Base-by-base conservation (phyloP, 2,113 vertebrate genomes). In the Chrysochloris asiatica region DNA sequence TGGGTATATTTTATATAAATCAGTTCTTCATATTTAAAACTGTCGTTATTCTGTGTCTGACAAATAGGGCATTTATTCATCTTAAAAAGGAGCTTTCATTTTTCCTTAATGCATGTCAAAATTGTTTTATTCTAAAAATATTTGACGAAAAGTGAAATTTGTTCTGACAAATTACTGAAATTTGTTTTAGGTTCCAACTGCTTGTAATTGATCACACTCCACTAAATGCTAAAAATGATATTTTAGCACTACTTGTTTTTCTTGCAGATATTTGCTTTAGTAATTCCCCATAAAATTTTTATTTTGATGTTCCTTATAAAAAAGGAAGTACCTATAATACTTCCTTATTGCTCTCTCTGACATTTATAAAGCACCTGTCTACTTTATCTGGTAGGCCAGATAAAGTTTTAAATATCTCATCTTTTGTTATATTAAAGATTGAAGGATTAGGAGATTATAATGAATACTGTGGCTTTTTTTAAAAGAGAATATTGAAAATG, bases 311-410 rank as follows among this genome's bases (percentile, higher is more conserved):
- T 43, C 10, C 14, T 59, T 36, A 59, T 36, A 86, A 78, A 48
- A 72, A 80, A 82, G 36, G 33, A 52, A 43, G 0, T 7, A 17
- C 69, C 3, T 0, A 47, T 61, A 75, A 83, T 75, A 52, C 3
- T 7, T 91, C 67, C 33, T 73, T 89, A 69, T 38, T 76, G 63
- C 83, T 75, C 28, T 76, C 61, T 71, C 10, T 48, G 61, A 91
- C 48, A 63, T 91, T 91, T 89, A 73, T 73, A 76, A 82, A 88
- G 61, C 52, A 77, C 11, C 8, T 94, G 45, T 8, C 81, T 91
- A 21, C 63, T 33, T 63, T 43, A 33, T 48, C 48, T 83, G 22
- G 33, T 1, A 89, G 54, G 67, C 9, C 8, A 79, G 13, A 86
- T 41, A 82, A 83, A 89, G 13, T 4, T 71, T 93, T 47, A 90